Conservation (phyloP, 2,888 invertebrate genomes). For the Gari tellinella region DNA sequence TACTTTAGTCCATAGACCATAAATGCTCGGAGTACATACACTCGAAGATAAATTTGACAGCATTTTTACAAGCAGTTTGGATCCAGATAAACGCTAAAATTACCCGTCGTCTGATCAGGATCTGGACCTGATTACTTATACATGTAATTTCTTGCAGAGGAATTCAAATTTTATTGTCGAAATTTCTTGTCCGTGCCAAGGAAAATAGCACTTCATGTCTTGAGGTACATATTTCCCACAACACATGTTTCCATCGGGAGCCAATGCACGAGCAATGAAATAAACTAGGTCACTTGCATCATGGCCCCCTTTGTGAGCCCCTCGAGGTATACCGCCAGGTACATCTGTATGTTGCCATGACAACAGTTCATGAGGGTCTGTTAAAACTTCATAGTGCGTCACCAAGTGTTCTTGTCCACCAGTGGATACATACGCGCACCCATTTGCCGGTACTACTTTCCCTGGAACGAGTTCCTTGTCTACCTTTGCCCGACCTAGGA, state of each 20-base stretch:
- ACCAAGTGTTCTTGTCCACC: constrained; percentile 11
- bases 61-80: no score
- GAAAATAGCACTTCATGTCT: constrained; percentile 10
- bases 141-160: constrained; percentile 22
- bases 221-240: constrained; percentile 19
- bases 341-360: constrained; percentile 9
- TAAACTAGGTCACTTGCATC: constrained; percentile 7
- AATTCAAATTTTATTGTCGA: constrained; percentile 14
- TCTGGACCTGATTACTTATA: no score
- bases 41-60: no score
- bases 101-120: no score
- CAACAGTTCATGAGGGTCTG: constrained; percentile 11
- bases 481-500: constrained; percentile 10
- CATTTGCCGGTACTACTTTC: constrained; percentile 9
- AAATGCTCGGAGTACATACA: no score
- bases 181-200: constrained; percentile 16
- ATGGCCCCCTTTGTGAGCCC: constrained; percentile 10
- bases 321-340: constrained; percentile 12
- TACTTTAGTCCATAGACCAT: no score
- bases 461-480: constrained; percentile 12
- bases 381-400: constrained; percentile 16
- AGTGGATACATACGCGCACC: constrained; percentile 11
- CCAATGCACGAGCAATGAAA: constrained; percentile 8
- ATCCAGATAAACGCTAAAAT: no score
- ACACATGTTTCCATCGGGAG: constrained; percentile 15